These are phyloP conservation scores for Scolopax mira DNA, from an alignment of 2,113 vertebrate genomes.

Conservation along the genomic window DNA sequence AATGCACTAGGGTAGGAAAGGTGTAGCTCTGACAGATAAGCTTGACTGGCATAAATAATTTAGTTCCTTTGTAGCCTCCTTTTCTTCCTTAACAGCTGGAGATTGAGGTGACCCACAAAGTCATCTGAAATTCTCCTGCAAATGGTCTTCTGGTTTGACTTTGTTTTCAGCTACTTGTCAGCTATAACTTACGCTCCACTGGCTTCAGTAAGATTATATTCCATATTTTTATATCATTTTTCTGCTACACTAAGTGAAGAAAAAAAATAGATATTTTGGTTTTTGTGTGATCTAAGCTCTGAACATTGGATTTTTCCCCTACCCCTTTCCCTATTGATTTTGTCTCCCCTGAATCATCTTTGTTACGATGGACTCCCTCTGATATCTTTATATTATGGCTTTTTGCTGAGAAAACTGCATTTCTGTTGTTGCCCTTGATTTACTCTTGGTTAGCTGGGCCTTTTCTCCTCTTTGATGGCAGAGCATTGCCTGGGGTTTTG, in stretches of 20 bases:
- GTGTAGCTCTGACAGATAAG: neutral
- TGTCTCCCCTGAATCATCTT: neutral
- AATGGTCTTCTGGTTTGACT: neutral
- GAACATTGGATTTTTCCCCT: neutral
- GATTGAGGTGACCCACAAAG: neutral
- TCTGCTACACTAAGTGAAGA: neutral
- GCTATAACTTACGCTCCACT: neutral
- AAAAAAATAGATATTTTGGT: neutral
- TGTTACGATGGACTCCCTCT: neutral
- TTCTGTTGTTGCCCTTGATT: neutral
- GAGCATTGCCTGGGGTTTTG: neutral
- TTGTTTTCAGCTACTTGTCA: neutral
- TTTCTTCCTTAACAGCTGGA: conserved; percentile 1
- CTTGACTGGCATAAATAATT: conserved; percentile 39
- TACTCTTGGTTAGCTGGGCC: neutral
- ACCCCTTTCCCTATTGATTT: neutral
- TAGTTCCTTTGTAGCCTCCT: neutral
- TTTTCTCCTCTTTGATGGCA: neutral
- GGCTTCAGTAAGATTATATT: neutral
- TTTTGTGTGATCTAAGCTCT: neutral
- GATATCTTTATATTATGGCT: neutral
- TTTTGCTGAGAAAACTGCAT: neutral
- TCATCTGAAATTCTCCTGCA: neutral
- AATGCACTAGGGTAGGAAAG: neutral
- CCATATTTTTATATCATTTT: neutral